phyloP scores from a whole-genome alignment of 1,140 invertebrate genomes.

The Oryzaephilus surinamensis region DNA sequence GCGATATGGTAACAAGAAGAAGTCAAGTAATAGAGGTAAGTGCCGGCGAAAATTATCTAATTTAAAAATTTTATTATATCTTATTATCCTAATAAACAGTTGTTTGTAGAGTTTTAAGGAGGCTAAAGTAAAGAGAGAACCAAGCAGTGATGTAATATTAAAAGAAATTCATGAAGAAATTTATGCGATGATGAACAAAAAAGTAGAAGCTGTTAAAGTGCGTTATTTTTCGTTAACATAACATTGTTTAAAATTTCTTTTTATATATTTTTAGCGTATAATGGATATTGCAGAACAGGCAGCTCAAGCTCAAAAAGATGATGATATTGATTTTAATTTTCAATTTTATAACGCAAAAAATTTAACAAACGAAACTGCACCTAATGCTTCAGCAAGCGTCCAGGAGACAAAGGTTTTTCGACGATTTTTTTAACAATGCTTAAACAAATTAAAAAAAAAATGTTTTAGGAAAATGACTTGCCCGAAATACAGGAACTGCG shows the following conservation, averaged over 20 bases:
- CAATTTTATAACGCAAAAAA: constrained; percentile 66
- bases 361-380: constrained; percentile 41
- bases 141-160: constrained; percentile 55
- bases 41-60: background rate
- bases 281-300: constrained; percentile 71
- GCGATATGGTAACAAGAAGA: constrained; percentile 30
- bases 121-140: constrained; percentile 53
- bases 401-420: background rate
- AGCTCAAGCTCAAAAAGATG: constrained; percentile 49
- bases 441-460: background rate
- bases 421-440: too few species aligned
- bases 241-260: background rate
- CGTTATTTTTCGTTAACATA: constrained; percentile 4
- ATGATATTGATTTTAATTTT: constrained; percentile 51
- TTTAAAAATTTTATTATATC: background rate
- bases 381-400: constrained; percentile 18
- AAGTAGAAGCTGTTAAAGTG: constrained; percentile 72
- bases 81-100: background rate
- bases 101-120: constrained; percentile 58
- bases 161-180: constrained; percentile 68
- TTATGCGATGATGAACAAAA: constrained; percentile 70
- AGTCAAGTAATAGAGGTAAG: constrained; percentile 29
- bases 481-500: constrained; percentile 15
- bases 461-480: background rate
- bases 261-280: constrained; percentile 48